Percentiles rank a stretch among this genome's conserved stretches.
Evolutionary conservation across 2,888 invertebrate genomes (phyloP).

Genomic region (Orthonevra nobilis): DNA sequence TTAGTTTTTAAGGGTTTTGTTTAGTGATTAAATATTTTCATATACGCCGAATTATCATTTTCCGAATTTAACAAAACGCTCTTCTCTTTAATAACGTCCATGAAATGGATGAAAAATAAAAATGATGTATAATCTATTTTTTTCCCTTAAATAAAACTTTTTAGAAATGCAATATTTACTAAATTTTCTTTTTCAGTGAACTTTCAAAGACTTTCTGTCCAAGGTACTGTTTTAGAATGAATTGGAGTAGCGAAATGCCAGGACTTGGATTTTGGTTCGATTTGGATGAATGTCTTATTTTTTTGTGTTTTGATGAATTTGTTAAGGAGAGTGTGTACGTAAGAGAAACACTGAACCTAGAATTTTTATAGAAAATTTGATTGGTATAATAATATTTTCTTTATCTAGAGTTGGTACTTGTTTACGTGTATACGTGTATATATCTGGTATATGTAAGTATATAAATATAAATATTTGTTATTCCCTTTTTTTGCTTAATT

Average conservation of each 20-base stretch:
- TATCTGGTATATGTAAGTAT: conserved; percentile 64
- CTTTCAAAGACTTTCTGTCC: too few relatives aligned
- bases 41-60: conserved; percentile 28
- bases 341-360: conserved; percentile 12
- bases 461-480: conserved; percentile 65
- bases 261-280: too few relatives aligned
- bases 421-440: conserved; percentile 62
- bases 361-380: conserved; percentile 1
- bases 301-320: too few relatives aligned
- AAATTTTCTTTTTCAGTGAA: too few relatives aligned
- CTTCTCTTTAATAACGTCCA: conserved; percentile 3
- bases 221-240: too few relatives aligned
- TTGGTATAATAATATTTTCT: conserved; percentile 41
- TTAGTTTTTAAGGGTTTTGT: conserved; percentile 30
- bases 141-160: too few relatives aligned
- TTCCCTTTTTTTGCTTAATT: conserved; percentile 55
- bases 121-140: too few relatives aligned
- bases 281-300: too few relatives aligned
- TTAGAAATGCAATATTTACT: too few relatives aligned
- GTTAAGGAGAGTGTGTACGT: not conserved
- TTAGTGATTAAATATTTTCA: conserved; percentile 44
- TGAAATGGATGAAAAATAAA: too few relatives aligned
- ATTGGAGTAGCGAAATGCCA: conserved; percentile 35
- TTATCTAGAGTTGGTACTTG: conserved; percentile 65
- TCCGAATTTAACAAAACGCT: not conserved